Percentiles rank a stretch among this genome's conserved stretches.
These are phyloP conservation scores for Eulemur coronatus DNA, from an alignment of 2,797 vertebrate species.

Conservation along the genomic window DNA sequence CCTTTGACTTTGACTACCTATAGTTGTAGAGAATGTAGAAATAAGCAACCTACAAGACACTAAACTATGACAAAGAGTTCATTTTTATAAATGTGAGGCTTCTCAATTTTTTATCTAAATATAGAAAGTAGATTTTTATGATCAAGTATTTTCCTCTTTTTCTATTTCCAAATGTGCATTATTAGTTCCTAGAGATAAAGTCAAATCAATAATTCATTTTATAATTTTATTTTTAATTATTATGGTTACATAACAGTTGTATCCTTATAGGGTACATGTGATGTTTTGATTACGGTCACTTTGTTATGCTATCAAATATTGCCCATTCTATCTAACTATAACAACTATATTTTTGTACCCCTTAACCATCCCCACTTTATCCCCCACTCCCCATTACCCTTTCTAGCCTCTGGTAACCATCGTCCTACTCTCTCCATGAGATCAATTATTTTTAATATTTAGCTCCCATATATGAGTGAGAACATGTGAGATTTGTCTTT, in stretches of 20 bases:
- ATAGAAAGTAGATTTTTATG: background rate
- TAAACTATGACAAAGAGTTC: background rate
- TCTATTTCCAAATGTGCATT: background rate
- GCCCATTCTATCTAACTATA: background rate
- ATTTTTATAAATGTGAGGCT: background rate
- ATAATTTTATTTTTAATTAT: background rate
- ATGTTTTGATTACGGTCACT: background rate
- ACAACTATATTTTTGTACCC: background rate
- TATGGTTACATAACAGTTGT: background rate
- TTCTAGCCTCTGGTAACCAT: background rate
- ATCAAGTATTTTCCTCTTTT: background rate
- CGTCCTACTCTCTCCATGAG: background rate
- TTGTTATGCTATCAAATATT: background rate
- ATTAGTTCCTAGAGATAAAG: background rate
- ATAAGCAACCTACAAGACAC: background rate
- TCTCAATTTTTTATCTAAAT: background rate
- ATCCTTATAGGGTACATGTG: background rate
- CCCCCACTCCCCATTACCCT: background rate
- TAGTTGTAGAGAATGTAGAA: constrained; percentile 20
- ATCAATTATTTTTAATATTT: background rate
- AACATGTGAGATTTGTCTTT: background rate
- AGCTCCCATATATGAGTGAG: background rate
- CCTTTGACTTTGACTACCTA: background rate
- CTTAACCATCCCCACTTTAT: background rate
- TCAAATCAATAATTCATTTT: background rate